Base-by-base conservation (phyloP, 2,113 vertebrate genomes). In the Ranitomeya imitator region DNA sequence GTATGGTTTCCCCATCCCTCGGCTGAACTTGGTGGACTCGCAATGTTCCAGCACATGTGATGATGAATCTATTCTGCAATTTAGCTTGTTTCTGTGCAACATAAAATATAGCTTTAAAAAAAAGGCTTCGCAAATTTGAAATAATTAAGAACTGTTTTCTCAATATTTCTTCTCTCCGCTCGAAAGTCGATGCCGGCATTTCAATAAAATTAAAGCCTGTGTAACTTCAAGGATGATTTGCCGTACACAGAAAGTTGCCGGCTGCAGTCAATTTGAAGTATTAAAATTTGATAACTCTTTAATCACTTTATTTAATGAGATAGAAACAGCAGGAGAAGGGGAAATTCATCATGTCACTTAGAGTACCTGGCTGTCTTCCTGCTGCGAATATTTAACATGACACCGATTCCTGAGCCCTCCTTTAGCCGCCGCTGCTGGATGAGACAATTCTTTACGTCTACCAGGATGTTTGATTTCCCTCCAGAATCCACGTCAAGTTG, bases 241-340 rank as follows among this genome's bases (percentile, higher is more conserved):
- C 65, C 23, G 0, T 14, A 63, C 59, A 77, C 71, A 90, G 81
- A 89, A 88, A 87, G 88, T 23, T 89, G 88, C 90, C 83, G 91
- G 90, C 90, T 92, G 80, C 82, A 89, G 90, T 90, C 90, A 67
- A 91, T 92, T 88, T 91, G 91, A 93, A 60, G 86, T 3, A 91
- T 92, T 90, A 92, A 91, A 91, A 91, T 92, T 92, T 92, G 92
- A 93, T 93, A 92, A 92, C 89, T 92, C 92, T 67, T 93, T 92
- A 91, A 93, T 92, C 92, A 93, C 90, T n/a, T 67, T 80, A 83
- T 63, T 91, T 92, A 91, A 93, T 92, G 92, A 92, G 92, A 69
- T 18, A 85, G 88, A 93, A 92, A 90, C 90, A 90, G 91, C 86
- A 92, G 92, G 91, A 90, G 90, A 90, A 91, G 86, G 90, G 79